Percentiles rank a stretch among this genome's conserved stretches.
These are phyloP conservation scores for Diarsia dahlii DNA, from an alignment of 2,888 invertebrate genomes.

Conservation along the genomic window DNA sequence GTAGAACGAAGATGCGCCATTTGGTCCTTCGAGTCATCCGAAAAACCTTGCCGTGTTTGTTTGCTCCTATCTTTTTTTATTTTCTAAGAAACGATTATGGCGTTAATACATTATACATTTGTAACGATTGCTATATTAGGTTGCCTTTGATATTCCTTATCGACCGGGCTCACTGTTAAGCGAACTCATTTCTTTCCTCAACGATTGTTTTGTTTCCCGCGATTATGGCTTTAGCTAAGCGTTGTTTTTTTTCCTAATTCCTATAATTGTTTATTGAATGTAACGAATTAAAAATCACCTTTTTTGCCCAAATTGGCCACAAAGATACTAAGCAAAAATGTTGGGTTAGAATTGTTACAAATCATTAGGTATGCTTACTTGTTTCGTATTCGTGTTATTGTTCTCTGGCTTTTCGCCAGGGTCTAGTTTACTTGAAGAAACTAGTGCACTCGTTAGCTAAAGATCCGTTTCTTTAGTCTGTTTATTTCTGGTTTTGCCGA, in stretches of 20 bases:
- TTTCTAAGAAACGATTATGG: conserved; percentile 19
- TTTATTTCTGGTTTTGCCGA: conserved; percentile 22
- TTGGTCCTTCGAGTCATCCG: background rate
- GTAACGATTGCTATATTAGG: conserved; percentile 6
- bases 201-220: conserved; percentile 17
- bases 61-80: background rate
- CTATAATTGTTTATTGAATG: conserved; percentile 12
- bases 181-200: conserved; percentile 19
- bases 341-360: conserved; percentile 40
- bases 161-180: conserved; percentile 6
- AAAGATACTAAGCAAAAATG: background rate
- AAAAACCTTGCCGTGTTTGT: conserved; percentile 18
- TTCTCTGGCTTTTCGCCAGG: conserved; percentile 47
- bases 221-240: conserved; percentile 11
- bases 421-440: conserved; percentile 39
- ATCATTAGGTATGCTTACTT: conserved; percentile 38
- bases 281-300: conserved; percentile 25
- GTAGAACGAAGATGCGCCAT: conserved; percentile 4
- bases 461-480: conserved; percentile 30
- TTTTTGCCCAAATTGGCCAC: background rate
- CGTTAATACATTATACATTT: background rate
- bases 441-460: conserved; percentile 43
- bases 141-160: conserved; percentile 37
- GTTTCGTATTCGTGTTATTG: conserved; percentile 26
- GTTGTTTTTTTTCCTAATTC: conserved; percentile 11